Evolutionary conservation across 2,888 invertebrate species (phyloP), one percentile per base, ranked within the genome.

Genomic region (Hermaeophaga mercurialis): DNA sequence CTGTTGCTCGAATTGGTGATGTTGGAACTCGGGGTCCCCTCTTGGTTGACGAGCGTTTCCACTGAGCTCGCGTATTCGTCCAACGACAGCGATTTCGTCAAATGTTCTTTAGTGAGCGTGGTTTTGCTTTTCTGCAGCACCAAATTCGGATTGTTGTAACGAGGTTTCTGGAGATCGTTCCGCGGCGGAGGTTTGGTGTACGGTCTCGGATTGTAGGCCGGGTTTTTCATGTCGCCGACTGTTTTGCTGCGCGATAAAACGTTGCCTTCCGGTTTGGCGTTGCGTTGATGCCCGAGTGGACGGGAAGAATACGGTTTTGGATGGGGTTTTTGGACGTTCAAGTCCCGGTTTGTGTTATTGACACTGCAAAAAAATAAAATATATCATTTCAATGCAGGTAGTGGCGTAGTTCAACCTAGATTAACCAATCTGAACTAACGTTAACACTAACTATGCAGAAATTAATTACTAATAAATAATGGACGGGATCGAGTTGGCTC

Each of bases 1-100:
- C 74, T 74, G 58, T 76, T 74, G 44, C 67, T 71, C 0, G 73
- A 72, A 56, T 72, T 70, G 1, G 70, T 70, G 3, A 68, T 65
- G 28, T 71, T 67, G 57, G 50, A 57, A 14, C 31, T 70, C 15
- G 62, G 56, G 3, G 67, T 66, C 47, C 64, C 68, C 3, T 66
- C 70, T 59, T 75, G 72, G 62, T 76, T 75, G 2, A 77, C 75
- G 33, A 77, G 61, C 12, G 78, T 78, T 66, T 78, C 77, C 0
- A 70, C 74, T 0, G 76, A 78, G 63, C 76, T 76, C 7, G 71
- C 72, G 52, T 67, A 68, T 14, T 73, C 71, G 15, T 69, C 70
- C 28, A 67, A 45, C 11, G 70, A 67, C 6, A 66, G 46, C 5
- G 67, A 67, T 56, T 70, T 71, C 11, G 56, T 63, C n/a, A 69